Evolutionary conservation across 2,797 vertebrate species (phyloP), one percentile per base, ranked within the genome.

Genomic region (Acomys russatus): DNA sequence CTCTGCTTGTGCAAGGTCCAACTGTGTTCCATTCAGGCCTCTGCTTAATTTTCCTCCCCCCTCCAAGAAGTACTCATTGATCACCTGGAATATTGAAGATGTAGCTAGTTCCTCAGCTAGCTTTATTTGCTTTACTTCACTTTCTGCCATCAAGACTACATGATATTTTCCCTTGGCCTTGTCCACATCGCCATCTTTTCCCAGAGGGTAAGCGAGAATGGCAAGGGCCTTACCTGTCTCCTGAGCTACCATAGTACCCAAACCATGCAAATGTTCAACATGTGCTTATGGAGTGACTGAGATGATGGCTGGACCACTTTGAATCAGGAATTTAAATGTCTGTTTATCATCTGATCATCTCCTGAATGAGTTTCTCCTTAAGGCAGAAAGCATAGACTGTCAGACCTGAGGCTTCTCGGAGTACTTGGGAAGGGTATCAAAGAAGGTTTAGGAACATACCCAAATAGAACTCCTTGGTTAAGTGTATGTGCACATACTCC

Each of bases 261-360:
- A 59, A 68, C 76, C 25, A 35, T 2, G 61, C 51, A 64, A 35
- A 35, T 3, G 0, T 63, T 73, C 1, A 30, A 8, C 14, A 1
- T 2, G 28, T 44, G 6, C 91, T 95, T 80, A 59, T 22, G 25
- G 64, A 91, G 71, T 74, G 79, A 44, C 9, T 17, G 79, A 85
- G n/a, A 84, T 44, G n/a, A 11, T 28, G 38, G 51, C 11, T 86
- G 88, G 70, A 61, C 0, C 49, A 63, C 22, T 15, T 30, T 35
- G 23, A 49, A 33, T 68, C 59, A 10, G 87, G 25, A 49, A 73
- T 70, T 91, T 73, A 92, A 89, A 59, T 64, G 77, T 91, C 70
- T 79, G 5, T 49, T 56, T 96, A 78, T 73, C 7, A 5, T 54
- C 14, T 78, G 44, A 61, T 54, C 54, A 44, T 76, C 22, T 88